Conservation (phyloP, 2,888 invertebrate species). For the Brenthis hecate region DNA sequence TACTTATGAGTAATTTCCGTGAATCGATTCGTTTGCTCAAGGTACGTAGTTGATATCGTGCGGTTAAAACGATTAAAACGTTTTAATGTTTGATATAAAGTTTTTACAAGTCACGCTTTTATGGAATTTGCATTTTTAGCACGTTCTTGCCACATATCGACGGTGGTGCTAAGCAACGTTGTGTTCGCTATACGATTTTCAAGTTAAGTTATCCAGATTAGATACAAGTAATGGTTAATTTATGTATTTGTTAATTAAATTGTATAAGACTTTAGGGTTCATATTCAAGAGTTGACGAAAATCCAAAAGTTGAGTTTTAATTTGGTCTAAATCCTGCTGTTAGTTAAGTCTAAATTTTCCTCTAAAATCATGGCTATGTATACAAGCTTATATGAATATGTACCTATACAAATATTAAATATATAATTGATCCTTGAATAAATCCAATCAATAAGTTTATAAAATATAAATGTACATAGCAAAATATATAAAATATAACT, state of each 20-base stretch:
- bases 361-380: too few relatives aligned
- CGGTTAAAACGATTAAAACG: constrained; percentile 6
- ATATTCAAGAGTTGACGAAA: not conserved
- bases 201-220: too few relatives aligned
- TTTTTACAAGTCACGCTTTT: constrained; percentile 22
- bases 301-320: too few relatives aligned
- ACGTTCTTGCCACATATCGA: constrained; percentile 13
- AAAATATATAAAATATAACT: too few relatives aligned
- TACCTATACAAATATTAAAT: too few relatives aligned
- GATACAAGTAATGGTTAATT: not conserved
- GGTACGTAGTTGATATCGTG: constrained; percentile 18
- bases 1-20: constrained; percentile 78
- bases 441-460: too few relatives aligned
- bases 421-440: too few relatives aligned
- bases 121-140: constrained; percentile 11
- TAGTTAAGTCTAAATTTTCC: too few relatives aligned
- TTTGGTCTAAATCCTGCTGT: too few relatives aligned
- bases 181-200: too few relatives aligned
- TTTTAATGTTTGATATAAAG: constrained; percentile 23
- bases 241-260: constrained; percentile 1
- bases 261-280: not conserved
- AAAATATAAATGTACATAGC: too few relatives aligned
- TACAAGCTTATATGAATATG: too few relatives aligned
- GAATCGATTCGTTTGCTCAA: constrained; percentile 60
- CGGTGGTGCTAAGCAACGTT: not conserved